Conservation (phyloP, 1,140 invertebrate species). For the Choristoneura fumiferana region DNA sequence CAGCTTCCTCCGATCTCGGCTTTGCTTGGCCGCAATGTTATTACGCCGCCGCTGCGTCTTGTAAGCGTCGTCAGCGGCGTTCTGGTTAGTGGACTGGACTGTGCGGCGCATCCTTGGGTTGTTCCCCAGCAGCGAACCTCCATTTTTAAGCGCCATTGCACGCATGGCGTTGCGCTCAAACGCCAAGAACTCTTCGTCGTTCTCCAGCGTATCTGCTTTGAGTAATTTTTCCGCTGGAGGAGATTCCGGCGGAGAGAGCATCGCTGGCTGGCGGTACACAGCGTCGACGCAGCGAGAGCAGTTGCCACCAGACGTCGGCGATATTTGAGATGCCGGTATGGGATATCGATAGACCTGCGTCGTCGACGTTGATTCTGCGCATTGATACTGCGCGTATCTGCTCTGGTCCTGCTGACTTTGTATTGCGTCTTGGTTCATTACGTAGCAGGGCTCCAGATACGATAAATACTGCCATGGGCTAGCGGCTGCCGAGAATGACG, state of each 20-base stretch:
- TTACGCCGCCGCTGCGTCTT: conserved; percentile 94
- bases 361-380: too few relatives aligned
- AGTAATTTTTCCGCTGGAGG: conserved; percentile 25
- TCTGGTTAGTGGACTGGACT: conserved; percentile 50
- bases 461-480: too few relatives aligned
- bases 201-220: conserved; percentile 31
- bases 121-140: conserved; percentile 75
- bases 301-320: conserved; percentile 35
- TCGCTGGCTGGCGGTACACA: neutral
- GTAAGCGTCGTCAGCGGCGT: conserved; percentile 84
- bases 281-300: conserved; percentile 13
- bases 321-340: conserved; percentile 23
- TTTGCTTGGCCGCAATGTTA: conserved; percentile 97
- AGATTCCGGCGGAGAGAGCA: conserved; percentile 35
- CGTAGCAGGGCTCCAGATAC: too few relatives aligned
- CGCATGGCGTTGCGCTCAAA: conserved; percentile 84
- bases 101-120: conserved; percentile 84
- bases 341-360: neutral
- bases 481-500: too few relatives aligned
- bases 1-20: conserved; percentile 90
- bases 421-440: too few relatives aligned
- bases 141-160: conserved; percentile 81
- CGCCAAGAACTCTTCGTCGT: conserved; percentile 81
- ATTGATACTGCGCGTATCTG: too few relatives aligned
- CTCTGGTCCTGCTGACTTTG: too few relatives aligned